Conservation (phyloP, 2,888 invertebrate genomes). For the Drosophila conformis region DNA sequence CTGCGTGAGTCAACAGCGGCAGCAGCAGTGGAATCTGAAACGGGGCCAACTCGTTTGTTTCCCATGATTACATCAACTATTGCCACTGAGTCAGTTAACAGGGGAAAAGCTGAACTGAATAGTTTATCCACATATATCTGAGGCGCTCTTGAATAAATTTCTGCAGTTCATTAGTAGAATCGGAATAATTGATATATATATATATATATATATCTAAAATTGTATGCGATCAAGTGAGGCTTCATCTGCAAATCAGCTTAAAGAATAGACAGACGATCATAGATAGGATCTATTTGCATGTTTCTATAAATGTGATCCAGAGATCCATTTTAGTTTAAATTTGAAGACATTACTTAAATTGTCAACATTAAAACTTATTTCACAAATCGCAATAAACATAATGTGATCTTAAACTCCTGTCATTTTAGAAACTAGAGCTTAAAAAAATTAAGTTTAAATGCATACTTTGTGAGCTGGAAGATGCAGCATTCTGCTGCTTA, state of each 20-base stretch:
- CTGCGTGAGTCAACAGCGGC: constrained; percentile 1
- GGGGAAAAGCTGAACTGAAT: not conserved
- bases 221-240: not conserved
- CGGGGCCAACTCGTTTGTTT: constrained; percentile 6
- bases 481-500: not conserved
- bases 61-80: not conserved
- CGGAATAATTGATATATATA: not conserved
- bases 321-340: not conserved
- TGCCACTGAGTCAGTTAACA: not conserved
- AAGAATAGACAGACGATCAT: not conserved
- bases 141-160: not conserved
- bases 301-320: not conserved
- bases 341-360: too few species aligned
- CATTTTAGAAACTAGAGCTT: not conserved
- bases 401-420: not conserved
- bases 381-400: not conserved
- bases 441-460: not conserved
- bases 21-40: not conserved
- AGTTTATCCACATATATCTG: not conserved
- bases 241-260: not conserved
- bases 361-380: not conserved
- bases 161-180: not conserved
- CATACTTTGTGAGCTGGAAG: not conserved
- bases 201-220: not conserved
- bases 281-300: not conserved